Conservation (phyloP, 2,797 vertebrate genomes). For the Syngnathus rostellatus region DNA sequence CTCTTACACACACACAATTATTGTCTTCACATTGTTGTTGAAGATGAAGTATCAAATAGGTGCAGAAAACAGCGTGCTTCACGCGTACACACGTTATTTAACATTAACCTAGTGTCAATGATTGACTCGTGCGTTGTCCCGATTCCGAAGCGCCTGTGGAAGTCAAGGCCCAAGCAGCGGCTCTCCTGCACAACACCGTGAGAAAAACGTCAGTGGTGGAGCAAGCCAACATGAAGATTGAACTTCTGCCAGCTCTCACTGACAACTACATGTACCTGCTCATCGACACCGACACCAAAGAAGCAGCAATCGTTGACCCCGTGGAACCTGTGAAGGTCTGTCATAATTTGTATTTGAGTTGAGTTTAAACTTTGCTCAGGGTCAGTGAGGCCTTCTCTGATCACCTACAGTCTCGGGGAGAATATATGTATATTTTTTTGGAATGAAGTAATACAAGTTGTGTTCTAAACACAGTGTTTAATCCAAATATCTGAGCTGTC, state of each 20-base stretch:
- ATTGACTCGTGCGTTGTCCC: neutral
- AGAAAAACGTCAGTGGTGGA: conserved; percentile 66
- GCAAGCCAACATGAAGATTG: conserved; percentile 82
- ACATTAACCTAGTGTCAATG: neutral
- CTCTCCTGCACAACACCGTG: conserved; percentile 52
- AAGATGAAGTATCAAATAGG: neutral
- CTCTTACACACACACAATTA: neutral
- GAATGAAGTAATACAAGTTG: no score
- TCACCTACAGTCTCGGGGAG: no score
- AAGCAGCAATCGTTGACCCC: conserved; percentile 90
- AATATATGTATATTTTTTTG: no score
- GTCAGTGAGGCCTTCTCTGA: no score
- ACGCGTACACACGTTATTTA: neutral
- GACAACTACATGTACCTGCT: conserved; percentile 99
- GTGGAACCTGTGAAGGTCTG: conserved; percentile 89
- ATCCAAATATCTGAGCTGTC: no score
- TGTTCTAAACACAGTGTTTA: no score
- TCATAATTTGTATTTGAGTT: no score
- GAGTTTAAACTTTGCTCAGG: no score
- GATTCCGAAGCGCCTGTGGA: conserved; percentile 41
- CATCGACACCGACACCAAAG: conserved; percentile 81
- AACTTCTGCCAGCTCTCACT: conserved; percentile 84
- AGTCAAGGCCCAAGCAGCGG: conserved; percentile 43
- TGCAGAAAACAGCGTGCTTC: neutral
- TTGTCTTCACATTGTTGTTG: neutral